Base-by-base conservation (phyloP, 2,888 invertebrate genomes). In the Horisme vitalbata region DNA sequence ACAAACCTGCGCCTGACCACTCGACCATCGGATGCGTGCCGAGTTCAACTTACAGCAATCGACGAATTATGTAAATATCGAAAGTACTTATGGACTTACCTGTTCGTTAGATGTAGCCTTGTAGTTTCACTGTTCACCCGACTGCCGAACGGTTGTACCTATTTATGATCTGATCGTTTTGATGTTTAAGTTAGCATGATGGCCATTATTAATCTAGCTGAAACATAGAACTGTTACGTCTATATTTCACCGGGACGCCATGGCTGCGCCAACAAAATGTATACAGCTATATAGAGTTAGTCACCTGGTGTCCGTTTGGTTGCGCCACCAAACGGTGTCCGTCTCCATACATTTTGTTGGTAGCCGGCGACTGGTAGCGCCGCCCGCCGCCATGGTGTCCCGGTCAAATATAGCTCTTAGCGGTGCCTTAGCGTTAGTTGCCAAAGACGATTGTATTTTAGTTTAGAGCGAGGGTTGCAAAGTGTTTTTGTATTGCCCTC, bases 41-140 rank as follows among this genome's bases (percentile, higher is more conserved):
- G 9, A 23, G 8, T 24, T 8, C 34, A 10, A 26, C 33, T 49
- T 32, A 41, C 38, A 20, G 41, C 33, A 33, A 45, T 45, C 43
- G 9, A 35, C 27, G 9, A 33, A 39, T 49, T 50, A 45, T 50
- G 50, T 50, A 50, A 50, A 50, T 45, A 45, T 10, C 32, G n/a
- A 28, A 27, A 11, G 28, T 15, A 15, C 15, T 15, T n/a, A 23
- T 21, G 24, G 36, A 39, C 30, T 39, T 32, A 12, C 32, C 23
- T 6, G 30, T 28, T 28, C 9, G 11, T 8, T 11, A 18, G 18
- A 18, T 18, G 18, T 24, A 28, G 27, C 27, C 33, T 21, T 34
- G 41, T 33, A n/a, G 28, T 34, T 35, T 15, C 26, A 15, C 15
- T 5, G 15, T 8, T 21, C 14, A 18, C 11, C 11, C 3, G 36